Conservation (phyloP, 2,113 vertebrate species). For the Saccopteryx bilineata region DNA sequence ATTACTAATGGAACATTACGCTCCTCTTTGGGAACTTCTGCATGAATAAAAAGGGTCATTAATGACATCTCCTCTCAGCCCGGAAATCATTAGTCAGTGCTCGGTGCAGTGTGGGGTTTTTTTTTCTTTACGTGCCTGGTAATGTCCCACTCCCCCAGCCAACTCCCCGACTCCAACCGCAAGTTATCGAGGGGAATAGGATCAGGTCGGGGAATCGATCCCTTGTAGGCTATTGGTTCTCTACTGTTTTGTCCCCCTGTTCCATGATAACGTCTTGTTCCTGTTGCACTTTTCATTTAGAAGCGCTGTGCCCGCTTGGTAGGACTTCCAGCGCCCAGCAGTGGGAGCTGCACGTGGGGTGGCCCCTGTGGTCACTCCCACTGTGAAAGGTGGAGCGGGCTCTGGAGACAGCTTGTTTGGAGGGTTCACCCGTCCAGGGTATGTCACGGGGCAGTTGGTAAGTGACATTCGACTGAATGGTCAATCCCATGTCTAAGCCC, state of each 20-base stretch:
- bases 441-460: not conserved
- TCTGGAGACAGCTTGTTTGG: not conserved
- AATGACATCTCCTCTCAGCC: constrained; percentile 88
- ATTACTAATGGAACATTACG: constrained; percentile 91
- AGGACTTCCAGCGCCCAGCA: constrained; percentile 25
- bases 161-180: constrained; percentile 74
- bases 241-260: constrained; percentile 76
- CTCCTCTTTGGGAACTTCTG: constrained; percentile 89
- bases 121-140: constrained; percentile 79
- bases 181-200: not conserved
- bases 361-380: not conserved
- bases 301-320: not conserved
- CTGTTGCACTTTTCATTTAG: not conserved
- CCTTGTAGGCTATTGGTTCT: constrained; percentile 78
- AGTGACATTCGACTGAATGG: not conserved
- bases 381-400: not conserved
- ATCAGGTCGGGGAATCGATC: constrained; percentile 32
- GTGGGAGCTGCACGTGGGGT: constrained; percentile 56
- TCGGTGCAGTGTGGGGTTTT: not conserved
- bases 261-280: constrained; percentile 60
- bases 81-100: constrained; percentile 88
- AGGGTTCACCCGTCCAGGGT: not conserved
- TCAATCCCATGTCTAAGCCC: not conserved
- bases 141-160: constrained; percentile 83
- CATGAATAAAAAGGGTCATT: constrained; percentile 93